Conservation (phyloP, 2,113 vertebrate species). For the Sisor rabdophorus region DNA sequence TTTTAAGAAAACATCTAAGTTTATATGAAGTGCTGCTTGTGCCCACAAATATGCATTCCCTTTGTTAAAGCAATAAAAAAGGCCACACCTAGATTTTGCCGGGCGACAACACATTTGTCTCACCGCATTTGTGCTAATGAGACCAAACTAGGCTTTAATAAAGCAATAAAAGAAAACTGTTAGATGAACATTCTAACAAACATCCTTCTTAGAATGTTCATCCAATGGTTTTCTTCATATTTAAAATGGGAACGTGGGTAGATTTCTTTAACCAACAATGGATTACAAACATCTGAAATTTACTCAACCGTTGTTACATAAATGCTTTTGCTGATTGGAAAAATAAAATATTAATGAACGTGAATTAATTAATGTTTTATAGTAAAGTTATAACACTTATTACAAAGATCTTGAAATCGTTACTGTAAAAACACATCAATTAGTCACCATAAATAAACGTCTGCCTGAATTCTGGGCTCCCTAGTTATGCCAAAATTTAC, state of each 20-base stretch:
- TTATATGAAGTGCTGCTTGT: conserved; percentile 4
- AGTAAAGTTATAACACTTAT: too few relatives aligned
- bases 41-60: conserved; percentile 29
- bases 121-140: conserved; percentile 33
- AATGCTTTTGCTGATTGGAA: too few relatives aligned
- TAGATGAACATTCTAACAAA: not conserved
- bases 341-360: too few relatives aligned
- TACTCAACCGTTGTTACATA: not conserved
- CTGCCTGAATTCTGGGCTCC: not conserved
- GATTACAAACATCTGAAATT: not conserved
- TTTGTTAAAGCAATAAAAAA: conserved; percentile 17
- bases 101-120: conserved; percentile 20
- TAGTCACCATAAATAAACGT: not conserved
- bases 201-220: too few relatives aligned
- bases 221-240: too few relatives aligned
- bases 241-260: not conserved
- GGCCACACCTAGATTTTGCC: conserved; percentile 31
- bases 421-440: not conserved
- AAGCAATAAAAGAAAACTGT: not conserved
- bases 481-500: not conserved
- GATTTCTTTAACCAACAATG: not conserved
- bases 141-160: conserved; percentile 28
- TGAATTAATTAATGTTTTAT: too few relatives aligned
- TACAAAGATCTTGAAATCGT: too few relatives aligned
- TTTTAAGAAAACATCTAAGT: conserved; percentile 1